Percentiles rank a stretch among this genome's conserved stretches.
phyloP scores from a whole-genome alignment of 2,888 invertebrate species.

The Ichneumoninae sp. region DNA sequence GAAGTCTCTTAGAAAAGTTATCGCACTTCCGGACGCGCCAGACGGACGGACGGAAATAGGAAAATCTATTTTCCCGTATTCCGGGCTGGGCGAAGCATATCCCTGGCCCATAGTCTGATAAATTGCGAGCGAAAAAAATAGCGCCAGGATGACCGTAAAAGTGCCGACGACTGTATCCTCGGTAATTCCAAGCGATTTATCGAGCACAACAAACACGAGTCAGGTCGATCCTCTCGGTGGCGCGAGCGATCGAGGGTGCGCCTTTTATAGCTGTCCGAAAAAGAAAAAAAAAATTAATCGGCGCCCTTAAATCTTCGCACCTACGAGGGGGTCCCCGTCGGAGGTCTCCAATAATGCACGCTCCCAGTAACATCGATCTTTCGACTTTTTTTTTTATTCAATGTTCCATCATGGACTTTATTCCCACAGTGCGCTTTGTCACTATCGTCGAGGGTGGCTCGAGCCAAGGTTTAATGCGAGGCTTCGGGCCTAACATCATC shows the following conservation, averaged over 20 bases:
- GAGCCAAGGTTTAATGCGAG: not conserved
- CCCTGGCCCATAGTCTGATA: not conserved
- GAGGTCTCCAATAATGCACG: constrained; percentile 52
- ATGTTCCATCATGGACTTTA: constrained; percentile 46
- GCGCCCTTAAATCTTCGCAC: constrained; percentile 50
- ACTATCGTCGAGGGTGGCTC: not conserved
- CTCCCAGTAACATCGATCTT: constrained; percentile 56
- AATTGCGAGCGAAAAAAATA: not conserved
- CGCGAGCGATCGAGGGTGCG: constrained; percentile 37
- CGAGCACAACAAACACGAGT: not conserved
- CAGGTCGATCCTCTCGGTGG: not conserved
- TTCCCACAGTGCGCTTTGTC: constrained; percentile 35
- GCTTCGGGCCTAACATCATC: not conserved
- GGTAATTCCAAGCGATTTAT: not conserved
- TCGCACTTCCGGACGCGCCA: no score
- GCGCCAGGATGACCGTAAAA: not conserved
- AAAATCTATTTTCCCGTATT: not conserved
- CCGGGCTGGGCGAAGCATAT: not conserved
- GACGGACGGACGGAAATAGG: no score
- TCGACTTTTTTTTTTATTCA: constrained; percentile 1
- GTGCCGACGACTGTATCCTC: not conserved
- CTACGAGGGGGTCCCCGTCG: not conserved
- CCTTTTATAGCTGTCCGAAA: constrained; percentile 45
- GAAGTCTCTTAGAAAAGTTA: no score
- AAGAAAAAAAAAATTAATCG: constrained; percentile 51